Evolutionary conservation across 2,797 vertebrate species (phyloP), one percentile per base, ranked within the genome.

Genomic region (Molossus alvarezi): DNA sequence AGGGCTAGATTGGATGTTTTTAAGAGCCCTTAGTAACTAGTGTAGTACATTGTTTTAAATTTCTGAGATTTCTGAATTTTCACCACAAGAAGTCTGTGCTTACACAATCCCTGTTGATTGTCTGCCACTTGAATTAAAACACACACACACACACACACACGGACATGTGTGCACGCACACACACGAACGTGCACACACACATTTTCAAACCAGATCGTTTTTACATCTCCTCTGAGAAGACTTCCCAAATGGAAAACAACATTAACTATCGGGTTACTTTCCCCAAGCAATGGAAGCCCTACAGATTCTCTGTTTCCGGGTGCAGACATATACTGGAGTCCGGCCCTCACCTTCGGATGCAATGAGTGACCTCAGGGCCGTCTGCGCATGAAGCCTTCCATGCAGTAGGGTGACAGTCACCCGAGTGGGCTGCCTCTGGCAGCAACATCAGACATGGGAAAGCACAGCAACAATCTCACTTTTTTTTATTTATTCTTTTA

Each of bases 21-120:
- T 80, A 81, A 90, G 60, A 77, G 48, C 1, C 0, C 72, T 93
- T 67, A 57, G 58, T 79, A 93, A 65, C 27, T 48, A 58, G 58
- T 51, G 20, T 72, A 89, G 71, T 29, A 60, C 37, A 76, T 17
- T 58, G 41, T 82, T 73, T 58, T 67, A 69, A 62, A 72, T 84
- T 86, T 95, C 41, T 57, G 73, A 72, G 62, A 85, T 69, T 72
- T 91, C 53, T 60, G 33, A 60, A 48, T 75, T 41, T 93, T 71
- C 65, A 14, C 37, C 80, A 41, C 57, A 62, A 29, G 45, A 82
- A 80, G 25, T 29, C 23, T 91, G 25, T 48, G 13, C 17, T 80
- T 88, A 71, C 1, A 55, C 18, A 45, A 73, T 18, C 15, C 21
- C 20, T 15, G 23, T 60, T 60, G 37, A 51, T 90, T 85, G n/a